Evolutionary conservation across 2,888 invertebrate genomes (phyloP).

Genomic region (Drosophila suboccidentalis): DNA sequence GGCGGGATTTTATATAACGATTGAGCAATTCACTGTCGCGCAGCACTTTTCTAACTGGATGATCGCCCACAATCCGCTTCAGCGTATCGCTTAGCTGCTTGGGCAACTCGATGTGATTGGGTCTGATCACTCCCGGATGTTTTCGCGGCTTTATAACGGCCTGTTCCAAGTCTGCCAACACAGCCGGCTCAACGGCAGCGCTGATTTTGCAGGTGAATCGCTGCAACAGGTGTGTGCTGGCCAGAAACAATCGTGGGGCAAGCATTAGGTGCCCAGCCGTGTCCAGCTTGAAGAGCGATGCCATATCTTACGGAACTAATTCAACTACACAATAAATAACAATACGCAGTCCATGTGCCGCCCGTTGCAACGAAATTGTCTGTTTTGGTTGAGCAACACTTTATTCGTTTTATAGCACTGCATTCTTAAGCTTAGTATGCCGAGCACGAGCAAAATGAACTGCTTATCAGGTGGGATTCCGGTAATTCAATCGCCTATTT

Average conservation of each 20-base stretch:
- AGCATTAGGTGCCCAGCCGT: constrained; percentile 29
- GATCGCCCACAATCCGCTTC: constrained; percentile 87
- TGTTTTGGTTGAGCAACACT: constrained; percentile 26
- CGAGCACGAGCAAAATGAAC: neutral
- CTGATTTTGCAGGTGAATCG: constrained; percentile 81
- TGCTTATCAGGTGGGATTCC: neutral
- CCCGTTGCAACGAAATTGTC: constrained; percentile 22
- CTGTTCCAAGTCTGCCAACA: constrained; percentile 73
- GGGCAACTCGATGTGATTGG: constrained; percentile 87
- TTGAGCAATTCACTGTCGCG: constrained; percentile 87
- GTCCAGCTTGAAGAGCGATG: constrained; percentile 27
- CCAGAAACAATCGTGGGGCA: constrained; percentile 29
- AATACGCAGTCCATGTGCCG: constrained; percentile 41
- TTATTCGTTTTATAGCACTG: constrained; percentile 29
- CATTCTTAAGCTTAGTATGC: neutral
- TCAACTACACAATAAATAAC: constrained; percentile 28
- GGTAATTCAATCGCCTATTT: neutral
- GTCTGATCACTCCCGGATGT: constrained; percentile 90
- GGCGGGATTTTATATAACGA: constrained; percentile 88
- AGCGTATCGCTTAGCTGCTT: constrained; percentile 88
- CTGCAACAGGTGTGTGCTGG: constrained; percentile 43
- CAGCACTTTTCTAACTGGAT: constrained; percentile 87
- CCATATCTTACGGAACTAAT: constrained; percentile 30
- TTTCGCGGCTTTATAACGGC: constrained; percentile 87
- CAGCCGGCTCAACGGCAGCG: constrained; percentile 70